Evolutionary conservation across 2,888 invertebrate species (phyloP), one percentile per base, ranked within the genome.

Genomic region (Syrista parreyssii): DNA sequence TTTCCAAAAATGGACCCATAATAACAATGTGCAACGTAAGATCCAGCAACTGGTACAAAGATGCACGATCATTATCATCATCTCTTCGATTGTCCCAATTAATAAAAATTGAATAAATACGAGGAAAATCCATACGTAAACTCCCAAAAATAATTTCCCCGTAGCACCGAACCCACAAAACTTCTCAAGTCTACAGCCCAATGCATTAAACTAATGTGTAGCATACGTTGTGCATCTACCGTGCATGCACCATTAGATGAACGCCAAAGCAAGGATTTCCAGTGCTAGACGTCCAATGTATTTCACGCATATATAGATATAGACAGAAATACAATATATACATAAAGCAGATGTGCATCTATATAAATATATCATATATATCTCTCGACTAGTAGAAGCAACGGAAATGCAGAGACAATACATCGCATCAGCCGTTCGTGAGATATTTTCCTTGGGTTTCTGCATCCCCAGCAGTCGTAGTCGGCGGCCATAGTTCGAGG

Each of bases 351-450:
- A 40, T 6, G 4, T 6, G 12, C 15, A 15, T 34, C 3, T 40
- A 40, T 40, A 55, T 55, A 55, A 2, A 55, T 9, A 55, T 9
- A 0, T 4, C 23, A 71, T 30, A 30, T 71, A 71, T 30, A 30
- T 6, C 4, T 9, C 11, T 30, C 68, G 0, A n/a, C 33, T 12
- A 12, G 31, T 2, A 31, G 31, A 33, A 33, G 12, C 71, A 33
- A 71, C 71, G 71, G 3, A 71, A 71, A 71, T 71, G 71, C 76
- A 40, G 23, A 72, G 83, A 82, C 83, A 81, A 83, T 79, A 83
- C 84, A 79, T 81, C 79, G 80, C 77, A 81, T 83, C 81, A 80
- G 82, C 82, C 82, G 77, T 80, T 79, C 77, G 74, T 76, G 79
- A 80, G 81, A 83, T 80, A 86, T 84, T 82, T 84, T 79, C 80